These are phyloP conservation scores for Actias luna DNA, from an alignment of 2,888 invertebrate genomes.

Conservation along the genomic window DNA sequence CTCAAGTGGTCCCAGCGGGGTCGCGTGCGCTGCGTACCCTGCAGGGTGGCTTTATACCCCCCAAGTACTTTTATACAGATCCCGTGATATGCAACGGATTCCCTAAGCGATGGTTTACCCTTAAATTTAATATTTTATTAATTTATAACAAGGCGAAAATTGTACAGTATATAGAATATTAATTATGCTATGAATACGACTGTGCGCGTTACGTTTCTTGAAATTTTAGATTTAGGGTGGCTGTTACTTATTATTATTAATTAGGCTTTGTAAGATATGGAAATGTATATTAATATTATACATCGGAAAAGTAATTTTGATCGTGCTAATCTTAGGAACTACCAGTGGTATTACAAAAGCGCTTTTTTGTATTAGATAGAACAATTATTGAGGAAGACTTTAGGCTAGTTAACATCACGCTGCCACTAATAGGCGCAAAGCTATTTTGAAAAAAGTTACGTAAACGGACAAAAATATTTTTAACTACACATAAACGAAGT, in stretches of 20 bases:
- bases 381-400: too few species aligned
- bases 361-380: too few species aligned
- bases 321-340: too few species aligned
- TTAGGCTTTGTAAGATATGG: background rate
- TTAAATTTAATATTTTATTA: conserved; percentile 68
- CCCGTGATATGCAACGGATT: conserved; percentile 47
- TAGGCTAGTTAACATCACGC: too few species aligned
- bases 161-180: conserved; percentile 26
- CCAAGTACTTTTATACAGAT: conserved; percentile 13
- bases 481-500: too few species aligned
- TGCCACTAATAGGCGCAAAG: too few species aligned
- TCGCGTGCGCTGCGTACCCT: conserved; percentile 52
- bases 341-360: too few species aligned
- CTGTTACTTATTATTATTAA: background rate
- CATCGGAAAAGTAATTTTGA: too few species aligned
- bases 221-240: background rate
- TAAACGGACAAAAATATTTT: too few species aligned
- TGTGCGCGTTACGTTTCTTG: background rate
- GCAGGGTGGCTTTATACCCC: conserved; percentile 38
- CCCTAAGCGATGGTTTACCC: conserved; percentile 44
- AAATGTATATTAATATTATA: too few species aligned
- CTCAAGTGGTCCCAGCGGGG: conserved; percentile 72
- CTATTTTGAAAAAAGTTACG: too few species aligned
- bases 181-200: background rate
- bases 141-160: conserved; percentile 50